phyloP scores from a whole-genome alignment of 2,888 invertebrate species.

The Chloroclystis v-ata region DNA sequence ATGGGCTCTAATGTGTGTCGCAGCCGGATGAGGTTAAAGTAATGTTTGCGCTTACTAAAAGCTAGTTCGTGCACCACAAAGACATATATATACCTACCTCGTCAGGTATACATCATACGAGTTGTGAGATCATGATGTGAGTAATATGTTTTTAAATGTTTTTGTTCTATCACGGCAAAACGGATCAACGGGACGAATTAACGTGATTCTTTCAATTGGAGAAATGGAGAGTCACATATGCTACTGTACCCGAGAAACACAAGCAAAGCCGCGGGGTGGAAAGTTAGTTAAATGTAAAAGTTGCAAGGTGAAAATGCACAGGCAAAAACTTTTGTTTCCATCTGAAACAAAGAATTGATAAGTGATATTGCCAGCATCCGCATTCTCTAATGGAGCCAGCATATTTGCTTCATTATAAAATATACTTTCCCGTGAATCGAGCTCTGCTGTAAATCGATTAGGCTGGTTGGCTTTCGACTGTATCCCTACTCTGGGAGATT shows the following conservation, averaged over 20 bases:
- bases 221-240: too few relatives aligned
- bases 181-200: too few relatives aligned
- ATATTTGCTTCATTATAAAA: constrained; percentile 51
- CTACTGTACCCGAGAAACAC: too few relatives aligned
- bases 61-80: constrained; percentile 42
- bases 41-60: constrained; percentile 70
- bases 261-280: too few relatives aligned
- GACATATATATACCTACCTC: background rate
- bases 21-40: constrained; percentile 67
- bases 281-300: too few relatives aligned
- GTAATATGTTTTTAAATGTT: too few relatives aligned
- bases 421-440: constrained; percentile 48
- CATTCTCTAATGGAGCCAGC: constrained; percentile 37
- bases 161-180: too few relatives aligned
- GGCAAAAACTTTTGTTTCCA: background rate
- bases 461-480: constrained; percentile 59
- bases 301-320: background rate
- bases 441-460: constrained; percentile 62
- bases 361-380: constrained; percentile 1
- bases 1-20: constrained; percentile 55
- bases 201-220: too few relatives aligned
- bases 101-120: too few relatives aligned
- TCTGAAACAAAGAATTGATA: background rate
- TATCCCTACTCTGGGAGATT: constrained; percentile 53
- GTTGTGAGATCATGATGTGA: too few relatives aligned